Conservation (phyloP, 64 coral and sea anemone species). For the Actinia tenebrosa region DNA sequence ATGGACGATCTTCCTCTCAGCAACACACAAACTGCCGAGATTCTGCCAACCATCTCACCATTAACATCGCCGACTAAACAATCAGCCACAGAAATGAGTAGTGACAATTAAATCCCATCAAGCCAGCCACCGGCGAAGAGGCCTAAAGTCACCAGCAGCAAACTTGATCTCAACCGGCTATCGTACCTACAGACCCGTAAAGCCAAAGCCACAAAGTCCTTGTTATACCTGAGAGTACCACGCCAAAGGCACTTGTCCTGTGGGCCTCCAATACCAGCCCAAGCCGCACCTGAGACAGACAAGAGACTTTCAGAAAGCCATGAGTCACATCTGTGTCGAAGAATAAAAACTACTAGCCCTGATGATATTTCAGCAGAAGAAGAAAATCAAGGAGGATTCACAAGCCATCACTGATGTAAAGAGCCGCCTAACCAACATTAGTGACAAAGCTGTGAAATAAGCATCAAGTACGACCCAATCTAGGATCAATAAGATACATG, state of each 20-base stretch:
- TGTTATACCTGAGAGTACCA: not conserved
- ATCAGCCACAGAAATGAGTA: not conserved
- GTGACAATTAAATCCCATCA: not conserved
- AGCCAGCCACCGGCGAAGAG: not conserved
- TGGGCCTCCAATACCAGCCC: not conserved
- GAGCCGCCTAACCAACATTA: not conserved
- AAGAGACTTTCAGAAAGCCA: not conserved
- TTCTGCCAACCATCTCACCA: not conserved
- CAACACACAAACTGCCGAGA: not conserved
- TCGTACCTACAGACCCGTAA: not conserved
- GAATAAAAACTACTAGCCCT: not conserved
- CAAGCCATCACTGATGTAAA: not conserved
- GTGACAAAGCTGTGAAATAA: constrained; percentile 11
- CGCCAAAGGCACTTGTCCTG: not conserved
- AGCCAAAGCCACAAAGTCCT: not conserved
- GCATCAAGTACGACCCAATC: not conserved
- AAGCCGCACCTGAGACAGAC: not conserved
- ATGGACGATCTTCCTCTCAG: not conserved
- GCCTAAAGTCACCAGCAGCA: not conserved
- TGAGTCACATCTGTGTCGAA: not conserved
- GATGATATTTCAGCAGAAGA: not conserved
- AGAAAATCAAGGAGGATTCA: constrained; percentile 7
- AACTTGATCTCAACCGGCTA: not conserved
- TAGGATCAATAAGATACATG: not conserved
- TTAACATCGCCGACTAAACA: not conserved